Evolutionary conservation across 2,888 invertebrate genomes (phyloP).

Genomic region (Diarsia dahlii): DNA sequence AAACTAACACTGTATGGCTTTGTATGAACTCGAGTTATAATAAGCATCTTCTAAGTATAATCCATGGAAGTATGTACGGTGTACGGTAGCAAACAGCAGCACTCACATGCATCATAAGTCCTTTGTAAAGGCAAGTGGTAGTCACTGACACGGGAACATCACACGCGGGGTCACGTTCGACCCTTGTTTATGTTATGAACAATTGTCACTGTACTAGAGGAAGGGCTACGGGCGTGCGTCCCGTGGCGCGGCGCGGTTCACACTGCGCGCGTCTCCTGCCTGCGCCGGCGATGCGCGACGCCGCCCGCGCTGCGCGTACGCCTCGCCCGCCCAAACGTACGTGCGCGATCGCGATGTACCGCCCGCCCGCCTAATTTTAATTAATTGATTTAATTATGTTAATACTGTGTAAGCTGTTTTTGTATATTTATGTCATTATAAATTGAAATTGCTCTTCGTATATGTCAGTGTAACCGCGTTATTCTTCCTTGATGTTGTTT

Average conservation of each 20-base stretch:
- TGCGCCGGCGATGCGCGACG: conserved; percentile 26
- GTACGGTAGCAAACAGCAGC: conserved; percentile 57
- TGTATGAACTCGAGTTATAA: conserved; percentile 5
- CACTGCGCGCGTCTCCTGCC: conserved; percentile 68
- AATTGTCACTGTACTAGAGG: conserved; percentile 46
- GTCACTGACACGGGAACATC: conserved; percentile 85
- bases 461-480: neutral
- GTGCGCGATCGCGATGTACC: conserved; percentile 5
- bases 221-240: conserved; percentile 71
- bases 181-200: conserved; percentile 78
- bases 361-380: conserved; percentile 54
- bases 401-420: neutral
- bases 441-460: neutral
- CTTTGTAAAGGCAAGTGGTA: conserved; percentile 70
- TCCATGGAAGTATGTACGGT: conserved; percentile 33
- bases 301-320: conserved; percentile 44
- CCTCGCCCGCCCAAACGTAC: conserved; percentile 54
- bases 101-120: conserved; percentile 89
- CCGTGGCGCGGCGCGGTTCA: conserved; percentile 73
- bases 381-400: conserved; percentile 5
- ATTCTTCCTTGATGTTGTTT: neutral
- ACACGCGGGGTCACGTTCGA: conserved; percentile 78
- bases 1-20: conserved; percentile 6
- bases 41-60: conserved; percentile 29
- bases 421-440: neutral